Base-by-base conservation (phyloP, 2,888 invertebrate genomes). In the Spodoptera picta region DNA sequence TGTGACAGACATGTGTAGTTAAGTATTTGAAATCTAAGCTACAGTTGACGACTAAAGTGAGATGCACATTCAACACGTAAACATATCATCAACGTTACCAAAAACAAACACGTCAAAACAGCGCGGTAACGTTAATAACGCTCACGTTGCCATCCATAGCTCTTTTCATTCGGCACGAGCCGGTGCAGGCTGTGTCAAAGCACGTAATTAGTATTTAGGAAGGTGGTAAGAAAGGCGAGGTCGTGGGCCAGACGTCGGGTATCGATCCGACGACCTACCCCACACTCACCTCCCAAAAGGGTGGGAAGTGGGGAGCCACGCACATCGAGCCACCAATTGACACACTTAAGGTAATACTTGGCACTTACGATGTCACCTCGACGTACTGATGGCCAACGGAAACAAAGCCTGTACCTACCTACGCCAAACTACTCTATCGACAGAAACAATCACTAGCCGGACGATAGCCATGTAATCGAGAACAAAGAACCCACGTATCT, bases 191-290 rank as follows among this genome's bases (percentile, higher is more conserved):
- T 91, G 92, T 94, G 94, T 94, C 94, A 94, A 94, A 94, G 94
- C 93, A 92, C 93, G 94, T 94, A 94, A 94, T 94, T 94, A 94
- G 94, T 94, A 94, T 94, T 94, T 94, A 94, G 94, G 94, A 94
- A 94, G 94, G 94, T 94, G 93, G 94, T 93, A 94, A 94, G 94
- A 93, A 94, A 93, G 91, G 93, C 89, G 93, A 93, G 94, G 93
- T 93, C 93, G 93, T 90, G 92, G 93, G 93, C 95, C 95, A 95
- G 95, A 95, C 95, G 95, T 95, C 95, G 95, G 93, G 95, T 95
- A 96, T 95, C 95, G 96, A 95, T 95, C 95, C 95, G 90, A 81
- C 95, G 95, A 95, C 95, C 95, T 93, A 90, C 93, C 94, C 92
- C 93, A 92, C 93, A 88, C 88, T 86, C 82, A 82, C 88, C 88